A percentile compares a stretch with the other conserved stretches of the same genome.
These are phyloP conservation scores for Chaetodon trifascialis DNA, from an alignment of 2,113 vertebrate genomes.

Conservation along the genomic window DNA sequence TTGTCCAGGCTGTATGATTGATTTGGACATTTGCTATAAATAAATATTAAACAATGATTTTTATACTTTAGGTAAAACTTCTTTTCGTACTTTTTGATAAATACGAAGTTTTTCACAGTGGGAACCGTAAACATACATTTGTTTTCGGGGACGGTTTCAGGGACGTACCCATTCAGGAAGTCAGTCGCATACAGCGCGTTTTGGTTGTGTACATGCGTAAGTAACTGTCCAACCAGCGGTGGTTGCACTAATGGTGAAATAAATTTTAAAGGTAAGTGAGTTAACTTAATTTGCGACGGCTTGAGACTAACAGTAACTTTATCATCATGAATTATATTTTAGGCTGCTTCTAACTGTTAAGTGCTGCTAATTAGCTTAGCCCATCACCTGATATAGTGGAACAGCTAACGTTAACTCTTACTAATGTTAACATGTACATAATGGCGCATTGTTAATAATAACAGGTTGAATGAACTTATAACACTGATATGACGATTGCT, in stretches of 20 bases:
- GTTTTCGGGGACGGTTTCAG: neutral
- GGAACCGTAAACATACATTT: slow-evolving; percentile 38
- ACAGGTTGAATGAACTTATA: too few species aligned
- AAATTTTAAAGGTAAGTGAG: slow-evolving; percentile 56
- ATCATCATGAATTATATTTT: accelerated
- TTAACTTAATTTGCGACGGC: accelerated
- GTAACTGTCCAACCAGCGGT: neutral
- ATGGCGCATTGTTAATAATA: too few species aligned
- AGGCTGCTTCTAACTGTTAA: neutral
- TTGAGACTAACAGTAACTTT: accelerated
- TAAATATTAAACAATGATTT: neutral
- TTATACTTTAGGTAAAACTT: neutral
- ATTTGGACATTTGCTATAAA: neutral
- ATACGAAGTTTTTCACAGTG: neutral
- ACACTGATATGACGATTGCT: neutral
- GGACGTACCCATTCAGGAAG: slow-evolving; percentile 72
- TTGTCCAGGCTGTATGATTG: neutral
- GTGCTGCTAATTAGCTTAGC: slow-evolving; percentile 22
- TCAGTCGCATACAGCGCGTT: slow-evolving; percentile 68
- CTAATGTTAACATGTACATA: neutral
- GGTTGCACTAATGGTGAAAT: slow-evolving; percentile 26
- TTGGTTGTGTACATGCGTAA: slow-evolving; percentile 67
- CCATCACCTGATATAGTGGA: neutral
- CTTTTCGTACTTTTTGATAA: neutral
- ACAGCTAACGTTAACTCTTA: neutral